Base-by-base conservation (phyloP, 2,113 vertebrate species). In the Charina bottae region DNA sequence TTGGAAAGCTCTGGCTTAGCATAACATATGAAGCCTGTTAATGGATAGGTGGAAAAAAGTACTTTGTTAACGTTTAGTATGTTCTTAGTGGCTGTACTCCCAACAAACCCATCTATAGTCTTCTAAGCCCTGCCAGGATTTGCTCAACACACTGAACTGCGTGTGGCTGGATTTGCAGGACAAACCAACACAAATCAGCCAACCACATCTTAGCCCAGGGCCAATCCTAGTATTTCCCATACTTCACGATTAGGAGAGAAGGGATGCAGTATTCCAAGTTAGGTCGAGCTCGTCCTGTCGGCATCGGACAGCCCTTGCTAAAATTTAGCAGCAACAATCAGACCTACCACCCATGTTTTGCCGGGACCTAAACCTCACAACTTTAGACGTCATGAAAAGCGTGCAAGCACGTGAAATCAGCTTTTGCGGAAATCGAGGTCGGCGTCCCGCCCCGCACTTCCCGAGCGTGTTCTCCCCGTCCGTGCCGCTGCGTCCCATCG, bases 401-500 rank as follows among this genome's bases (percentile, higher is more conserved):
- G 4, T 62, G 24, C 3, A 62, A 62, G 3, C 24, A 26, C 11
- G 2, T 26, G 26, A 64, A 28, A 64, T 64, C 10, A 2, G 60
- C 11, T 64, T 62, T 64, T 64, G 60, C 60, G 28, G 24, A 64
- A 64, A 64, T 12, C 10, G 26, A 23, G 60, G 10, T 26, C 60
- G 24, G 24, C 24, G 26, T 62, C 10, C 26, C 23, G 26, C 60
- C 64, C 28, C n/a, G 28, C 28, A n/a, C 13, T 28, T 68, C n/a
- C 11, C 28, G n/a, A 15, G 1, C 62, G 12, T n/a, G 11, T 68
- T 56, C 54, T 55, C 55, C 10, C 42, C 13, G 15, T 59, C 24
- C 53, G 37, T 42, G 97, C 96, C 28, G 96, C 95, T 24, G 97
- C 96, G 9, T 98, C 97, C 89, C 97, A 88, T 28, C 95, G 95